phyloP scores from a whole-genome alignment of 37 sponge, comb jelly and placozoan species.

The Amphimedon queenslandica region DNA sequence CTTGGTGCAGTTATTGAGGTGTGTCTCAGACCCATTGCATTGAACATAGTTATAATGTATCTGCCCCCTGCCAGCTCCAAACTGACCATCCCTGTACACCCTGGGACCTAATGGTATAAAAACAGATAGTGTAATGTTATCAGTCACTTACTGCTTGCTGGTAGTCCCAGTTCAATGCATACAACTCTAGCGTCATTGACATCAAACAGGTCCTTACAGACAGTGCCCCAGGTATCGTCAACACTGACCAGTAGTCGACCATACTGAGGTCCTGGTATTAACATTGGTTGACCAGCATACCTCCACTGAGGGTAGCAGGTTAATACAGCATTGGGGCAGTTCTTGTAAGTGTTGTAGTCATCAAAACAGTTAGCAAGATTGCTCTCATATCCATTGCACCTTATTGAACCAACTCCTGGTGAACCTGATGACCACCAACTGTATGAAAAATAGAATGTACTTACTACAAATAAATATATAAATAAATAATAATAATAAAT shows the following conservation, averaged over 20 bases:
- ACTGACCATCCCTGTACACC: neutral
- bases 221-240: neutral
- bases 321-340: too few species aligned
- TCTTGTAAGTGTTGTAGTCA: too few species aligned
- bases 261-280: neutral
- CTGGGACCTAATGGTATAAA: neutral
- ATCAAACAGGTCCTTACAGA: neutral
- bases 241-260: neutral
- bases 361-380: too few species aligned
- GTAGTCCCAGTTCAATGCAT: conserved; percentile 16
- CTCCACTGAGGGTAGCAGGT: neutral
- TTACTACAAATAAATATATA: too few species aligned
- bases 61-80: neutral
- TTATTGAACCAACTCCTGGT: too few species aligned
- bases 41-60: neutral
- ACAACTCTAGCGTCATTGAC: conserved; percentile 22
- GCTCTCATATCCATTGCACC: too few species aligned
- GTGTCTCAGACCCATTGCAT: neutral
- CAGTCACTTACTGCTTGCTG: neutral
- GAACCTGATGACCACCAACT: too few species aligned
- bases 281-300: neutral
- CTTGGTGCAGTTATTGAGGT: neutral
- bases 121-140: neutral
- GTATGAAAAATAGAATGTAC: too few species aligned
- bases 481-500: too few species aligned